Base-by-base conservation (phyloP, 1,140 invertebrate genomes). In the Leptonema lineaticorne region DNA sequence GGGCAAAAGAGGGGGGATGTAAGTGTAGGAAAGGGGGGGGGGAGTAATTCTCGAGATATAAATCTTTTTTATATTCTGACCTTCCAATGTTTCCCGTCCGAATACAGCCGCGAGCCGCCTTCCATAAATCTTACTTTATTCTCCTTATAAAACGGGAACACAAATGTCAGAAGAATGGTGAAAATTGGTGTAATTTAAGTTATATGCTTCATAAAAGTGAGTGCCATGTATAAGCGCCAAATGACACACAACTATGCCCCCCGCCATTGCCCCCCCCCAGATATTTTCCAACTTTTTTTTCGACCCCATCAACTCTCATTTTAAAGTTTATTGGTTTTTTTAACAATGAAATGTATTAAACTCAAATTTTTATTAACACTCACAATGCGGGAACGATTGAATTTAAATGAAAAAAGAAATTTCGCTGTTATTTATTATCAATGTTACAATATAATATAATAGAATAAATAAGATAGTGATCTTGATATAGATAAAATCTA, bases 151-250 rank as follows among this genome's bases (percentile, higher is more conserved):
- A 73, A 73, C 65, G 68, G 68, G 65, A 68, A 73, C 68, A 69
- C 65, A 73, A 68, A 73, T 66, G 68, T 67, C 71, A 67, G 60
- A 56, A 69, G 68, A 69, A 73, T 69, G 71, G 68, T 70, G 71
- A 73, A 73, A 73, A 73, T 73, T 73, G 71, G 71, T 73, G 69
- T 73, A 73, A 73, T 73, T 73, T 73, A 73, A 73, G 71, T 70
- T 73, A 69, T 73, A 70, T 68, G 68, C 68, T 73, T 69, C 71
- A 68, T 73, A 73, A 73, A 73, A 70, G 68, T 69, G 71, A 69
- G 67, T 72, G 70, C 70, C 67, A 67, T 64, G 67, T 67, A 72
- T 67, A 67, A 67, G n/a, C n/a, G n/a, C 67, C 29, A 59, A 72
- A 69, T 72, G 70, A 72, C 69, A 64, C 69, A 72, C 69, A 72